phyloP scores from a whole-genome alignment of 2,113 vertebrate genomes.

The Andinoacara biseriatus region DNA sequence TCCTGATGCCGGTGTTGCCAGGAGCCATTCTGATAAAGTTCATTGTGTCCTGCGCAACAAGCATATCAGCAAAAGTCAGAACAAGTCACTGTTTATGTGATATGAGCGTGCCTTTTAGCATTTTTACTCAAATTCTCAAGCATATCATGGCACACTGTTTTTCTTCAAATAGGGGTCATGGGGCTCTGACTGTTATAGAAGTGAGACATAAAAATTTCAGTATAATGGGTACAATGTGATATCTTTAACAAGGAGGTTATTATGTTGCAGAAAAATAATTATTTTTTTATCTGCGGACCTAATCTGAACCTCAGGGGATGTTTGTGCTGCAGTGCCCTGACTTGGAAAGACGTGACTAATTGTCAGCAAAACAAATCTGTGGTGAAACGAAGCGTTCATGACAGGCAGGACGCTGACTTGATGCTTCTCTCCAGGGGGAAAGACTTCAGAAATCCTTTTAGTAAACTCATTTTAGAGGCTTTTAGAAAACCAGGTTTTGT shows the following conservation, averaged over 20 bases:
- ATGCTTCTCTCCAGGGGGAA: conserved; percentile 8
- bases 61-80: background rate
- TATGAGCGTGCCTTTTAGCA: background rate
- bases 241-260: background rate
- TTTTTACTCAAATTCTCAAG: background rate
- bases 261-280: background rate
- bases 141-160: background rate
- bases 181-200: background rate
- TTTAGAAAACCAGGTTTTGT: background rate
- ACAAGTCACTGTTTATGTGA: background rate
- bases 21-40: conserved; percentile 17
- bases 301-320: conserved; percentile 14
- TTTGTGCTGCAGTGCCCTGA: conserved; percentile 27
- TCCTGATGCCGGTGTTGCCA: background rate
- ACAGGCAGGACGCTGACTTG: background rate
- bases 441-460: background rate
- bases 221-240: background rate
- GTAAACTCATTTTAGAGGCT: background rate
- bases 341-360: conserved; percentile 56
- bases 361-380: conserved; percentile 51
- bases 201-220: background rate
- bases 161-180: background rate
- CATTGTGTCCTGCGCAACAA: background rate
- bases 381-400: conserved; percentile 32
- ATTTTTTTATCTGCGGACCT: conserved; percentile 9